These are phyloP conservation scores for Leptinotarsa defecta DNA, from an alignment of 1,140 invertebrate genomes.

Conservation along the genomic window DNA sequence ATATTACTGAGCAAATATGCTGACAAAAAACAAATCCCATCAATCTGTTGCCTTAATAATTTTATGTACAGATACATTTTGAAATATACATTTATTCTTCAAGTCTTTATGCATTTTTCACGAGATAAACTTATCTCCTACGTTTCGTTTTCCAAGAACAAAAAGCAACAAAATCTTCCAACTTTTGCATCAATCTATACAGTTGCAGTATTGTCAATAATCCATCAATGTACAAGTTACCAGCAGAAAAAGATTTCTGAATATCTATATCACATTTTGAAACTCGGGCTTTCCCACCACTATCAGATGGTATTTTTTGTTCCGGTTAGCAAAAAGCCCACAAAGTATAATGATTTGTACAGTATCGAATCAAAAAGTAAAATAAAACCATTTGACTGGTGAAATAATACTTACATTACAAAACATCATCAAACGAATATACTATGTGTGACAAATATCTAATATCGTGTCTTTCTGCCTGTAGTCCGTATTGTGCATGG, in stretches of 20 bases:
- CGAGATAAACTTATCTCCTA: no score
- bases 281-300: conserved; percentile 16
- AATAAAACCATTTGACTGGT: conserved; percentile 24
- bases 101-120: no score
- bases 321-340: conserved; percentile 9
- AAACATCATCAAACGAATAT: conserved; percentile 11
- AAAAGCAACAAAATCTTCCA: neutral
- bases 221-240: conserved; percentile 29
- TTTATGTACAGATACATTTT: conserved; percentile 6
- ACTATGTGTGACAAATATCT: conserved; percentile 55
- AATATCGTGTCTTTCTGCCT: conserved; percentile 52
- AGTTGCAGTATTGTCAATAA: conserved; percentile 34
- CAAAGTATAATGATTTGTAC: conserved; percentile 23
- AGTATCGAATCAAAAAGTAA: conserved; percentile 18
- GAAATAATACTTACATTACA: conserved; percentile 40
- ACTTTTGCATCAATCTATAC: conserved; percentile 11
- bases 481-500: conserved; percentile 55
- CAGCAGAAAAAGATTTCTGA: conserved; percentile 21
- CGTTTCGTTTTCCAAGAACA: no score
- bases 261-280: conserved; percentile 15
- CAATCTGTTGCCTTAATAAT: neutral
- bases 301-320: neutral
- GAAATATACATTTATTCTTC: neutral
- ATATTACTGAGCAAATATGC: neutral
- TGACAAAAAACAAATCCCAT: neutral